Percentiles rank a stretch among this genome's conserved stretches.
phyloP scores from a whole-genome alignment of 2,888 invertebrate species.

The Lagria hirta region DNA sequence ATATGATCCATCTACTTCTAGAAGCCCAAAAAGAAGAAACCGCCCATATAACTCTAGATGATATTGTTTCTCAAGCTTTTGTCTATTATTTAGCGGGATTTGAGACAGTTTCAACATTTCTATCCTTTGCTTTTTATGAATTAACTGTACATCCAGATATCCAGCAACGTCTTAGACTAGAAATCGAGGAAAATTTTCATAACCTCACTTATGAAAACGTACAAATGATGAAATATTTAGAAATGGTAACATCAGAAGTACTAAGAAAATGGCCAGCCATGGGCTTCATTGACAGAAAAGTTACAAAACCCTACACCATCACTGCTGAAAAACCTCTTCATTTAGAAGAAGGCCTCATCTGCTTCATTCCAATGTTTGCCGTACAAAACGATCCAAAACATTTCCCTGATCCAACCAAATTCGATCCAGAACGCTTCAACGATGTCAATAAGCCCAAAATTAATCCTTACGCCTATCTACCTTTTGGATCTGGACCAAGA shows the following conservation, averaged over 20 bases:
- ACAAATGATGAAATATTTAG: constrained; percentile 57
- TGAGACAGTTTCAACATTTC: constrained; percentile 52
- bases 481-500: constrained; percentile 59
- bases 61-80: constrained; percentile 59
- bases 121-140: constrained; percentile 58
- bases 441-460: constrained; percentile 57
- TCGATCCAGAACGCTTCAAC: constrained; percentile 40
- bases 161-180: constrained; percentile 46
- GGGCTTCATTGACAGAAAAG: constrained; percentile 51
- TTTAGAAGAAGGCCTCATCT: constrained; percentile 37
- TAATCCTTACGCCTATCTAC: constrained; percentile 48
- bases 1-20: no score
- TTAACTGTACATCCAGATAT: constrained; percentile 59
- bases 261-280: constrained; percentile 56
- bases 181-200: constrained; percentile 41
- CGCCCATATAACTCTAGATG: constrained; percentile 52
- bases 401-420: constrained; percentile 42
- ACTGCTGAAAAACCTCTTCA: constrained; percentile 28
- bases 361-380: constrained; percentile 42
- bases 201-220: constrained; percentile 51
- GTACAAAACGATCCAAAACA: constrained; percentile 41
- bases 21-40: no score
- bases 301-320: constrained; percentile 11
- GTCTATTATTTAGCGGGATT: constrained; percentile 57
- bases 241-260: constrained; percentile 55